phyloP scores from a whole-genome alignment of 2,888 invertebrate genomes.

The Scaptomyza flava region DNA sequence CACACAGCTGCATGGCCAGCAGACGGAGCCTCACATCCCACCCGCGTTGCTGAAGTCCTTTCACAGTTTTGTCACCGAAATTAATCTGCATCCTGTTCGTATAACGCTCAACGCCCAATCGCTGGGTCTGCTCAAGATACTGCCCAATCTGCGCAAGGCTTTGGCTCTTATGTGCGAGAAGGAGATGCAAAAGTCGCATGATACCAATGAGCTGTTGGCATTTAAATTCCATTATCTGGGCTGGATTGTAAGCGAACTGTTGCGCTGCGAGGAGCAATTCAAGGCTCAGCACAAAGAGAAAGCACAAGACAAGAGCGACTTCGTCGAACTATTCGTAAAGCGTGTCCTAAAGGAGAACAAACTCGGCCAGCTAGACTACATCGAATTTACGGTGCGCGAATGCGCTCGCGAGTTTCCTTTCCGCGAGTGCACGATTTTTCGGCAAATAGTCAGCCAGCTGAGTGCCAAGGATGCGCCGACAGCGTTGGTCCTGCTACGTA shows the following conservation, averaged over 20 bases:
- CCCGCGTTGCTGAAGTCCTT: slow-evolving; percentile 90
- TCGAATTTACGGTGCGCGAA: slow-evolving; percentile 92
- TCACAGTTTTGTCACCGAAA: slow-evolving; percentile 93
- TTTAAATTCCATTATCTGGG: slow-evolving; percentile 94
- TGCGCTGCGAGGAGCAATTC: slow-evolving; percentile 89
- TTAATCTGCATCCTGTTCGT: slow-evolving; percentile 93
- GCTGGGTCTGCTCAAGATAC: slow-evolving; percentile 89
- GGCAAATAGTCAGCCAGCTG: slow-evolving; percentile 91
- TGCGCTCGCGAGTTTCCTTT: slow-evolving; percentile 95
- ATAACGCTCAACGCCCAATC: slow-evolving; percentile 92
- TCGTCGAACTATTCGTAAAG: slow-evolving; percentile 90
- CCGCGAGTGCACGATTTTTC: slow-evolving; percentile 94
- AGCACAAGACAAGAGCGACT: slow-evolving; percentile 85
- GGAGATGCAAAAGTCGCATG: slow-evolving; percentile 92
- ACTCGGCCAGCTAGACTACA: slow-evolving; percentile 88
- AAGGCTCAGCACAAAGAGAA: slow-evolving; percentile 85
- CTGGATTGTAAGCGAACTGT: slow-evolving; percentile 90
- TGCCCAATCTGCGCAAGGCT: slow-evolving; percentile 90
- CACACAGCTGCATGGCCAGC: slow-evolving; percentile 90
- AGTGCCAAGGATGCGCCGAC: slow-evolving; percentile 89
- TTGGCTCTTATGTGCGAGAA: slow-evolving; percentile 93
- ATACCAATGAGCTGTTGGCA: slow-evolving; percentile 95
- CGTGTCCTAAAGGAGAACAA: slow-evolving; percentile 91
- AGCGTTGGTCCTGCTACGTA: slow-evolving; percentile 89
- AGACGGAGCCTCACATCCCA: slow-evolving; percentile 91